Evolutionary conservation across 64 coral and sea anemone genomes (phyloP).

Genomic region (Dendrophyllia cribrosa): DNA sequence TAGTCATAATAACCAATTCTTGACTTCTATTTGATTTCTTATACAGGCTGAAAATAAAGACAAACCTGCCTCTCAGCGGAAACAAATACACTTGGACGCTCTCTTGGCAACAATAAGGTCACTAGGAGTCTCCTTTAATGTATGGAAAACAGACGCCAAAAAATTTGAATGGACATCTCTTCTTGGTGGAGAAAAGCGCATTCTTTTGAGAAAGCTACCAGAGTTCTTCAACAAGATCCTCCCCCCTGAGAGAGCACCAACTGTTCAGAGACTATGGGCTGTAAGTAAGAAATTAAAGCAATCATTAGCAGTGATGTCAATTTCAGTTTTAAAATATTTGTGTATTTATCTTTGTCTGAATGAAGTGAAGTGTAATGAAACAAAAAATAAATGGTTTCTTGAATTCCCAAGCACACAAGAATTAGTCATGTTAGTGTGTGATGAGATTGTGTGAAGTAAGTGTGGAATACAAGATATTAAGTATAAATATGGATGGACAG

Average conservation of each 20-base stretch:
- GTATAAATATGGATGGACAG: neutral
- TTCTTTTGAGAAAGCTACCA: conserved; percentile 29
- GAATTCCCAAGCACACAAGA: too few species aligned
- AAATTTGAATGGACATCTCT: conserved; percentile 61
- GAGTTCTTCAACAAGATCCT: conserved; percentile 4
- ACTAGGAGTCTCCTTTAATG: conserved; percentile 39
- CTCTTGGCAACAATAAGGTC: conserved; percentile 9
- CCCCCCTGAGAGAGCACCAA: neutral
- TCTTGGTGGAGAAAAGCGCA: conserved; percentile 30
- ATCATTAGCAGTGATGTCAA: neutral
- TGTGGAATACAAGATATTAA: too few species aligned
- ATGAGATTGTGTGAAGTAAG: too few species aligned
- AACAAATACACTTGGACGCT: conserved; percentile 17
- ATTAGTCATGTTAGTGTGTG: too few species aligned
- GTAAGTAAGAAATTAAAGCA: conserved; percentile 8
- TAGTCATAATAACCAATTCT: neutral
- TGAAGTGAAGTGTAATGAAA: too few species aligned
- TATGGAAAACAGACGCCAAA: conserved; percentile 23
- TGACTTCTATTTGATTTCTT: neutral
- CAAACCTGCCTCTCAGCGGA: conserved; percentile 25
- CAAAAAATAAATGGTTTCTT: too few species aligned
- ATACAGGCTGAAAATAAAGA: conserved; percentile 45
- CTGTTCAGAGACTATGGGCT: conserved; percentile 32
- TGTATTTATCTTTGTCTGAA: too few species aligned
- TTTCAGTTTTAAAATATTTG: too few species aligned